Conservation (phyloP, 2,888 invertebrate species). For the Digitonthophagus gazella region DNA sequence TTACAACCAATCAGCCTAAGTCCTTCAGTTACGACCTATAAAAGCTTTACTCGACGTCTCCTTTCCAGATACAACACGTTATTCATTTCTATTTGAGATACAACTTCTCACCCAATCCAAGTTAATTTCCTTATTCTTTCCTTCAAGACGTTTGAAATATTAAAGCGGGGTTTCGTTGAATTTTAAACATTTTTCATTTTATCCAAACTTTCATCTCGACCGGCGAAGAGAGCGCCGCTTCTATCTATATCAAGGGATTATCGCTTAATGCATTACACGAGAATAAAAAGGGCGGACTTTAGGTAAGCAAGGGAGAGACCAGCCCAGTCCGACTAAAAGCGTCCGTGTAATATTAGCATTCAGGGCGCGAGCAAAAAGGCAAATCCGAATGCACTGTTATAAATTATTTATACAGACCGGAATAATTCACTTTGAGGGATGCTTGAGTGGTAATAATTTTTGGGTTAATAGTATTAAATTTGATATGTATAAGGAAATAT, state of each 20-base stretch:
- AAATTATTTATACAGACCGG: conserved; percentile 17
- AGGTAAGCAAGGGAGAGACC: neutral
- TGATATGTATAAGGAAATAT: no score
- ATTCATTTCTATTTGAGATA: neutral
- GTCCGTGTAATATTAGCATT: conserved; percentile 11
- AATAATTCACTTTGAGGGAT: conserved; percentile 19
- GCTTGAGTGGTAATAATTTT: conserved; percentile 13
- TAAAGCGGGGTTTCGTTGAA: conserved; percentile 13
- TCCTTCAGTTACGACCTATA: neutral
- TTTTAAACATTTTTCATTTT: conserved; percentile 6
- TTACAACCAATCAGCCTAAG: neutral
- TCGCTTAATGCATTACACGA: conserved; percentile 13
- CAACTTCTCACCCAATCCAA: neutral
- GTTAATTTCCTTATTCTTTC: neutral
- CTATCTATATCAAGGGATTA: conserved; percentile 11
- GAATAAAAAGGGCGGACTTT: conserved; percentile 1
- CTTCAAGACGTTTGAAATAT: conserved; percentile 3
- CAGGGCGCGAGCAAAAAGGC: conserved; percentile 13
- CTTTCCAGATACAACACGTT: neutral
- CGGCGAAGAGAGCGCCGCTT: no score
- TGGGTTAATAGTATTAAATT: conserved; percentile 14
- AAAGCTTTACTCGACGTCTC: neutral
- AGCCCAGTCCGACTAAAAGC: conserved; percentile 1
- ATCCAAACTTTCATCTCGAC: neutral
- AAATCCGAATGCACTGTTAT: conserved; percentile 17